Conservation (phyloP, 2,888 invertebrate species). For the Lochmaea capreae region DNA sequence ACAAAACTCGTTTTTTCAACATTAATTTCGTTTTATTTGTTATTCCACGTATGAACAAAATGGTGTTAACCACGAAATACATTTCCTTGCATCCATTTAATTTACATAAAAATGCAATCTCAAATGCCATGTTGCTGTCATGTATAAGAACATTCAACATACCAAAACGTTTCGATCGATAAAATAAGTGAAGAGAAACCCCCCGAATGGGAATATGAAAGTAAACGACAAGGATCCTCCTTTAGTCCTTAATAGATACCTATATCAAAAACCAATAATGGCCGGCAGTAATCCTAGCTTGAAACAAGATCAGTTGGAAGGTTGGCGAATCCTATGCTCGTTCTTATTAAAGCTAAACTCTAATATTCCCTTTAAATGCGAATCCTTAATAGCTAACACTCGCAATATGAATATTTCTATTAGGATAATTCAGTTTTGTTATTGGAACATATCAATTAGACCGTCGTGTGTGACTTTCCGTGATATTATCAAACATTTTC, state of each 20-base stretch:
- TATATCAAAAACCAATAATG: conserved; percentile 37
- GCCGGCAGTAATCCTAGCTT: conserved; percentile 32
- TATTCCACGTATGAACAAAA: not conserved
- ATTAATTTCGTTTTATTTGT: not conserved
- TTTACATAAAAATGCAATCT: not conserved
- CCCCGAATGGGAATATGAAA: conserved; percentile 13
- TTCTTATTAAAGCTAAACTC: conserved; percentile 43
- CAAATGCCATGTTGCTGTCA: not conserved
- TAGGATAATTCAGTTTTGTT: no score
- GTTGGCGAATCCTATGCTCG: conserved; percentile 42
- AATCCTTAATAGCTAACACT: conserved; percentile 37
- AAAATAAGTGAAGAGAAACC: not conserved
- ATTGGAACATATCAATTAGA: no score
- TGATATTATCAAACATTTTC: no score
- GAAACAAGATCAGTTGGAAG: conserved; percentile 39
- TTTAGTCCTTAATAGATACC: conserved; percentile 27
- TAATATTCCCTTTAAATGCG: conserved; percentile 42
- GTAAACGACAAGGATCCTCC: conserved; percentile 7
- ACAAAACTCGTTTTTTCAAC: no score
- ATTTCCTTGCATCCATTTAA: not conserved
- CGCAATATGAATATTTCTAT: no score
- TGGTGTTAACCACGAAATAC: not conserved
- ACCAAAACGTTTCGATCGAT: not conserved
- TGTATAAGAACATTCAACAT: not conserved
- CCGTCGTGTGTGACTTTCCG: no score